Evolutionary conservation across 2,113 vertebrate species (phyloP).

Genomic region (Chitala chitala): DNA sequence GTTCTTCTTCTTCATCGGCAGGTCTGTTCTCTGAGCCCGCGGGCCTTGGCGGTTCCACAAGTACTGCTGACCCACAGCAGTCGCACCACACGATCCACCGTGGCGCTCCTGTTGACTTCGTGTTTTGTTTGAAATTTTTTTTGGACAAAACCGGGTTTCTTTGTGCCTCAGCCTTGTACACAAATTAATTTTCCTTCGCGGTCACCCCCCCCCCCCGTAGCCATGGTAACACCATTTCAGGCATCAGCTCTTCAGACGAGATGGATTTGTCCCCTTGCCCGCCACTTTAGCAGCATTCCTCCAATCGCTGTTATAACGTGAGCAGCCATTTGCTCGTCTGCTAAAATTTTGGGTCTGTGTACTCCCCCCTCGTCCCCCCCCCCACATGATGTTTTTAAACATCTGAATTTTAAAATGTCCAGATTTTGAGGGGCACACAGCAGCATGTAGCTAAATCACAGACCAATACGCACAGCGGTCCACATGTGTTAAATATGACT

Average conservation of each 20-base stretch:
- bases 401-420: too few relatives aligned
- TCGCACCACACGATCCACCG: neutral
- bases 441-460: neutral
- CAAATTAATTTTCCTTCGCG: constrained; percentile 27
- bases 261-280: constrained; percentile 25
- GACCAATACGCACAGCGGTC: neutral
- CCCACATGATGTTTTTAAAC: too few relatives aligned
- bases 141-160: constrained; percentile 22
- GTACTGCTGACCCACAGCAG: too few relatives aligned
- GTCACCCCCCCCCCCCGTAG: constrained; percentile 17
- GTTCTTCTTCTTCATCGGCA: neutral
- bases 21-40: neutral
- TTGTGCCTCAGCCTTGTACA: constrained; percentile 21
- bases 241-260: constrained; percentile 21
- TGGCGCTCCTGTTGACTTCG: neutral
- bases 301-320: too few relatives aligned
- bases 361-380: too few relatives aligned
- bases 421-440: too few relatives aligned
- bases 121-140: too few relatives aligned
- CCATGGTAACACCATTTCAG: constrained; percentile 32
- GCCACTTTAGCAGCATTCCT: constrained; percentile 7
- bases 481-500: neutral
- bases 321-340: too few relatives aligned
- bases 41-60: neutral
- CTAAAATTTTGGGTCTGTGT: too few relatives aligned